Evolutionary conservation across 2,888 invertebrate genomes (phyloP), one percentile per base, ranked within the genome.

Genomic region (Hybos culiciformis): DNA sequence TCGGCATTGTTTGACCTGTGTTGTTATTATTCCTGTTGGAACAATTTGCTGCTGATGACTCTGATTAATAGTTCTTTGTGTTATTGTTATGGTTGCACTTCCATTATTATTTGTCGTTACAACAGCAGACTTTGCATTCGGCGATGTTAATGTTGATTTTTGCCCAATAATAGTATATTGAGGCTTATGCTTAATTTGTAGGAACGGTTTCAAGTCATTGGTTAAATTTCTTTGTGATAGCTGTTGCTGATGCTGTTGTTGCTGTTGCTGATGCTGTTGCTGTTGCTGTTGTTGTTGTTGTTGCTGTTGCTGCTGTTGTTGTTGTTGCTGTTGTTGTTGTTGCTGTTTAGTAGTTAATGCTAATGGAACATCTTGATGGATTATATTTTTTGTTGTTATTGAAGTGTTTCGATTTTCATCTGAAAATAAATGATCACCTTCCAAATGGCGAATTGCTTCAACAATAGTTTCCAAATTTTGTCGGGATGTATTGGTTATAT

Each of bases 381-480:
- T 53, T 5, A 64, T 63, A 6, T 64, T 48, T 9, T 62, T 59
- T 48, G 61, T 57, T 51, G 40, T 20, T 54, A 49, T 37, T 29
- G 50, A 51, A n/a, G n/a, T n/a, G n/a, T n/a, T n/a, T n/a, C n/a
- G n/a, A n/a, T n/a, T n/a, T 55, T 78, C 81, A 56, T 90, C 90
- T 50, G 81, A 78, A 68, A 93, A 92, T 60, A 92, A 70, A 64
- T 91, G 90, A 63, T 93, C 94, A 32, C 96, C 96, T 64, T 98
- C 97, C 52, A 98, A 70, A 63, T 97, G 96, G 31, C 94, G 80
- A 58, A 98, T 97, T 43, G 98, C 98, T 66, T 97, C 96, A 31
- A 97, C 93, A 53, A 98, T 96, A 12, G 96, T 96, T 68, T 97
- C 94, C 55, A 98, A 73, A 66, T 94, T 96, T 65, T 93, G 91